Conservation (phyloP, 2,797 vertebrate genomes). For the Crossoptilon crossoptilon region DNA sequence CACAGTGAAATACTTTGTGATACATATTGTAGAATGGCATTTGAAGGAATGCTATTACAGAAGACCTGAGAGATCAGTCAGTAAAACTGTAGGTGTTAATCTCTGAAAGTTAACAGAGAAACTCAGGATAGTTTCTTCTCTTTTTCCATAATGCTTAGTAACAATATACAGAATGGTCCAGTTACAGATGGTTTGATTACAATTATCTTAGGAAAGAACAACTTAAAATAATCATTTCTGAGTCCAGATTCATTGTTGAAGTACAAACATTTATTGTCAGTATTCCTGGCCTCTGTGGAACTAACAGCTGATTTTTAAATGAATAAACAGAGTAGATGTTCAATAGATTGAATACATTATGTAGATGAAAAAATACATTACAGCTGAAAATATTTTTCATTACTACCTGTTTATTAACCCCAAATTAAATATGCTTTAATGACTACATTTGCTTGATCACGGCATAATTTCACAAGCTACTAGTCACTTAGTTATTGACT, state of each 20-base stretch:
- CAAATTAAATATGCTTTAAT: background rate
- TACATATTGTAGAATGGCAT: background rate
- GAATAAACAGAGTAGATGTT: background rate
- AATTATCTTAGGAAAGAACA: background rate
- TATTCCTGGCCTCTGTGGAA: background rate
- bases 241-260: background rate
- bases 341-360: background rate
- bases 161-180: background rate
- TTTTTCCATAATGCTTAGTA: background rate
- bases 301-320: background rate
- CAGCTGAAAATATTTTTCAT: background rate
- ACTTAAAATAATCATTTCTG: background rate
- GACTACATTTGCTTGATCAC: background rate
- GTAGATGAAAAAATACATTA: background rate
- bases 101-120: background rate
- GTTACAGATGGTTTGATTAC: background rate
- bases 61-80: background rate
- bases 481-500: background rate
- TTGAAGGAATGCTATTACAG: background rate
- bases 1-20: background rate
- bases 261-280: background rate
- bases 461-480: background rate
- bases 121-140: background rate
- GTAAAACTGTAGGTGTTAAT: background rate
- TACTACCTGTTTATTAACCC: background rate